Conservation (phyloP, 2,113 vertebrate species). For the Semnopithecus entellus region DNA sequence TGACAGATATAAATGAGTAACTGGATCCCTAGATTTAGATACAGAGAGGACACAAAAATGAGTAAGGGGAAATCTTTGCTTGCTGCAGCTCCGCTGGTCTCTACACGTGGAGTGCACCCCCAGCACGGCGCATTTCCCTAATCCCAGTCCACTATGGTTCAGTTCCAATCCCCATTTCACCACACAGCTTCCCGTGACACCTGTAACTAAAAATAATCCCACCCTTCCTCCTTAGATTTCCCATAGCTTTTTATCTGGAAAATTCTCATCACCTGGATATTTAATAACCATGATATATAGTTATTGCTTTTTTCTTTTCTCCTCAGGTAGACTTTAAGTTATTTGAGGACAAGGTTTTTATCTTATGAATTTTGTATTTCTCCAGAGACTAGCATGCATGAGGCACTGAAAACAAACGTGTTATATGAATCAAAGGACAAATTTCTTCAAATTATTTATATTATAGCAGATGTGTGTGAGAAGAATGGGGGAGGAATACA, state of each 20-base stretch:
- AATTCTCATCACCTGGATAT: neutral
- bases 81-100: neutral
- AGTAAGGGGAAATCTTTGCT: neutral
- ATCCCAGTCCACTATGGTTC: neutral
- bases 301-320: neutral
- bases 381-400: neutral
- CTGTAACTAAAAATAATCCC: neutral
- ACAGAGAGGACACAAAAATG: neutral
- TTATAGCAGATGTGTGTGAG: neutral
- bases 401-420: neutral
- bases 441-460: neutral
- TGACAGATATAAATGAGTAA: neutral
- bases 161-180: neutral
- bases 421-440: neutral
- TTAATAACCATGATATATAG: neutral
- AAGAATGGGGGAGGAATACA: accelerated
- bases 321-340: neutral
- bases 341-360: neutral
- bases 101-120: neutral
- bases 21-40: neutral
- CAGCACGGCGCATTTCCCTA: neutral
- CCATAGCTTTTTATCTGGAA: neutral
- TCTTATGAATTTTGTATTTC: neutral
- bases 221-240: neutral
- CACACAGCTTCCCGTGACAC: neutral